These are phyloP conservation scores for Anhinga anhinga DNA, from an alignment of 2,113 vertebrate species.

Conservation along the genomic window DNA sequence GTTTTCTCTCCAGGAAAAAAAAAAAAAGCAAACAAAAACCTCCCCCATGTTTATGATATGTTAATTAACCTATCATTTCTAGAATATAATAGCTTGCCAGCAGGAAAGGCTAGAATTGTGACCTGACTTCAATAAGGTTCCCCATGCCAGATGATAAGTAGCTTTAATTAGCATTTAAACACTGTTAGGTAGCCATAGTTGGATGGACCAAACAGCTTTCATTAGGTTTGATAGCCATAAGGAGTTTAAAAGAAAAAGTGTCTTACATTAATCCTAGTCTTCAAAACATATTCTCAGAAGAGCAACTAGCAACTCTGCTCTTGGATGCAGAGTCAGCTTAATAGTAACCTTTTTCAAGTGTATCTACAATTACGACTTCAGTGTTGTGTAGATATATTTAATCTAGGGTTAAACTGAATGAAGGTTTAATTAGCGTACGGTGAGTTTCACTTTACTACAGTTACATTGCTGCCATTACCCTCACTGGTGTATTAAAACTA, in stretches of 20 bases:
- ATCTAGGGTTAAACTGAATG: not conserved
- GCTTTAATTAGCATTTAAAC: not conserved
- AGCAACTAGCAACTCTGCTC: not conserved
- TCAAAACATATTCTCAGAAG: not conserved
- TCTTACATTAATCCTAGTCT: not conserved
- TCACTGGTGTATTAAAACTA: not conserved
- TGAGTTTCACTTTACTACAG: not conserved
- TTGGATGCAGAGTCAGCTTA: not conserved
- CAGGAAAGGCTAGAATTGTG: not conserved
- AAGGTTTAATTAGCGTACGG: not conserved
- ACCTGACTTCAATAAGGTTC: not conserved
- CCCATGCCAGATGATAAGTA: not conserved
- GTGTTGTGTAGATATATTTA: not conserved
- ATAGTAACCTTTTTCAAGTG: not conserved
- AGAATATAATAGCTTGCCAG: not conserved
- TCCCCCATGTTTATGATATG: not conserved
- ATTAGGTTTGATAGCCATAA: not conserved
- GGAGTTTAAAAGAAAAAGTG: not conserved
- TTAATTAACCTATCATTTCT: slow-evolving; percentile 10
- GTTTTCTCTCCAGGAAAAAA: not conserved
- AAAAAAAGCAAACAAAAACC: not conserved
- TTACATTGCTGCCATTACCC: not conserved
- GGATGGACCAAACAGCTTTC: not conserved
- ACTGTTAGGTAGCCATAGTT: not conserved
- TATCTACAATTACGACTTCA: not conserved